Percentiles rank a stretch among this genome's conserved stretches.
Evolutionary conservation across 2,113 vertebrate genomes (phyloP).

Genomic region (Protobothrops flavoviridis): DNA sequence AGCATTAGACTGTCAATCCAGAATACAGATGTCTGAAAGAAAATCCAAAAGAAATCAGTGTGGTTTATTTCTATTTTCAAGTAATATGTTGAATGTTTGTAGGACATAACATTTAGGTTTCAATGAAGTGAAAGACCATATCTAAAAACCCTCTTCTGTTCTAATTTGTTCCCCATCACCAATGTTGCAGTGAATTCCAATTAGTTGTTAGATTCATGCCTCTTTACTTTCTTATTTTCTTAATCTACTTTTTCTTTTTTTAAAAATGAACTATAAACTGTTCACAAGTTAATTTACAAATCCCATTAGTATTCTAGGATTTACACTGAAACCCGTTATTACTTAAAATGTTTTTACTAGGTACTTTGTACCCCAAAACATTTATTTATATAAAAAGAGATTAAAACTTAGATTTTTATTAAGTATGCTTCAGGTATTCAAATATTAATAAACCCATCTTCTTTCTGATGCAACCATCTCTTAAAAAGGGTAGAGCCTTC

Average conservation of each 20-base stretch:
- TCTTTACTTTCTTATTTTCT: constrained; percentile 21
- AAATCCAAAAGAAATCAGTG: background rate
- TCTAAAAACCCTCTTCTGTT: background rate
- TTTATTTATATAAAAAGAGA: background rate
- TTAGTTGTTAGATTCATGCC: constrained; percentile 8
- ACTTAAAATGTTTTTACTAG: constrained; percentile 7
- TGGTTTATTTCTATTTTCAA: background rate
- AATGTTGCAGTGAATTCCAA: background rate
- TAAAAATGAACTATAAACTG: background rate
- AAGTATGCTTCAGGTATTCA: background rate
- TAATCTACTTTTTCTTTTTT: background rate
- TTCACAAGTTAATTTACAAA: constrained; percentile 29
- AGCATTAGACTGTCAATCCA: background rate
- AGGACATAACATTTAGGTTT: background rate
- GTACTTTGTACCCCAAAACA: background rate
- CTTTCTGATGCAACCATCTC: background rate
- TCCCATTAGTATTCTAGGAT: constrained; percentile 13
- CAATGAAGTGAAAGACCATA: background rate
- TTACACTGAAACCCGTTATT: background rate
- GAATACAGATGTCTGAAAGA: background rate
- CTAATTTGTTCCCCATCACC: background rate
- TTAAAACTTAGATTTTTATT: background rate
- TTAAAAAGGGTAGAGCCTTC: background rate
- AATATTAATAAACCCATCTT: background rate
- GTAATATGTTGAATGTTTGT: background rate